Percentiles rank a stretch among this genome's conserved stretches.
Evolutionary conservation across 1,140 invertebrate species (phyloP).

Genomic region (Platorchestia sp.): DNA sequence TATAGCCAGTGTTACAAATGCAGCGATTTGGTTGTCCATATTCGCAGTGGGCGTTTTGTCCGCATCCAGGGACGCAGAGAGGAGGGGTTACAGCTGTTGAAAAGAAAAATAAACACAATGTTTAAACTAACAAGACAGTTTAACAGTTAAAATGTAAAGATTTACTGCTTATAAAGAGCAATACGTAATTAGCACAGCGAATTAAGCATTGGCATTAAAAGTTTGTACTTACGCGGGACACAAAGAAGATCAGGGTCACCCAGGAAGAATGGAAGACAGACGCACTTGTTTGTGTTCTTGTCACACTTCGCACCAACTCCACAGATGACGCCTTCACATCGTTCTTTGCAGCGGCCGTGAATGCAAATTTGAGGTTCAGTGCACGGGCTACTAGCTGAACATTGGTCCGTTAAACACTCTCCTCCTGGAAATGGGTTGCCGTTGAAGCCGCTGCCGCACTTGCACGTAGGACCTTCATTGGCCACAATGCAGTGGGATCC

Average conservation of each 20-base stretch:
- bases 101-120: constrained; percentile 67
- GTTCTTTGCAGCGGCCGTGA: constrained; percentile 85
- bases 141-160: neutral
- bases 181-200: neutral
- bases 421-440: constrained; percentile 94
- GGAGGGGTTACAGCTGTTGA: constrained; percentile 81
- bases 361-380: constrained; percentile 85
- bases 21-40: constrained; percentile 83
- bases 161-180: neutral
- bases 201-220: neutral
- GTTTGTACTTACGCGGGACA: constrained; percentile 85
- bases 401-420: constrained; percentile 83
- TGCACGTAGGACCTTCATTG: constrained; percentile 86
- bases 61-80: constrained; percentile 83
- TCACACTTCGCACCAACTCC: constrained; percentile 87
- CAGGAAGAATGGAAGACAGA: constrained; percentile 88
- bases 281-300: constrained; percentile 82
- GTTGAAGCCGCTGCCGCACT: constrained; percentile 85
- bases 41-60: constrained; percentile 87
- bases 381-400: constrained; percentile 82
- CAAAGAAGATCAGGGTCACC: constrained; percentile 90
- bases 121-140: neutral
- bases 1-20: constrained; percentile 85
- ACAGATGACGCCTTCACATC: constrained; percentile 87
- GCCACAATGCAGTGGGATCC: constrained; percentile 89